Evolutionary conservation across 30 jellyfish, hydroid and myxozoan species (phyloP).

Genomic region (Sanderia malayensis): DNA sequence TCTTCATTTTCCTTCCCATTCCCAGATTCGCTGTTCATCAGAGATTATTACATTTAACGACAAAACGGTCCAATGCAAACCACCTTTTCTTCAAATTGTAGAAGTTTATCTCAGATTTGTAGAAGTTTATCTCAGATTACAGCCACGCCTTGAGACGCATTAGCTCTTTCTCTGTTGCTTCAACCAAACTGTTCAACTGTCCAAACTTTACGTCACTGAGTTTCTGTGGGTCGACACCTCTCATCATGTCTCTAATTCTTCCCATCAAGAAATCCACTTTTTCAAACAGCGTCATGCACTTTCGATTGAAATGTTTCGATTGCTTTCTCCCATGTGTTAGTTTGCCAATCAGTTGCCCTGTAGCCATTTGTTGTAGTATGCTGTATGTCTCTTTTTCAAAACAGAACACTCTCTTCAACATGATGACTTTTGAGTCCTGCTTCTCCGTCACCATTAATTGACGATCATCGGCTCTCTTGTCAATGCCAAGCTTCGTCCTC

Average conservation of each 20-base stretch:
- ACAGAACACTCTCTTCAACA: background rate
- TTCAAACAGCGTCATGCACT: background rate
- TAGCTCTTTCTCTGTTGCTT: background rate
- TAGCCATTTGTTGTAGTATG: slow-evolving; percentile 4
- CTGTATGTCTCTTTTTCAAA: background rate
- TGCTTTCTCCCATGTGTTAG: background rate
- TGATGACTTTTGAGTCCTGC: background rate
- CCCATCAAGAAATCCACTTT: background rate
- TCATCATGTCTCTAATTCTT: background rate
- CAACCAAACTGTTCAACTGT: background rate
- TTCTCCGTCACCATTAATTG: background rate
- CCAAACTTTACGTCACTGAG: background rate
- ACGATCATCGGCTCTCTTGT: background rate
- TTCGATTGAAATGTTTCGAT: slow-evolving; percentile 16
- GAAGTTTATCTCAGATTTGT: no score
- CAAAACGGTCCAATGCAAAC: no score
- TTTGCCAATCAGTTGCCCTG: background rate
- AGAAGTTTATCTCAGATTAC: no score
- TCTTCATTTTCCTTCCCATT: no score
- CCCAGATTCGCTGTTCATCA: no score
- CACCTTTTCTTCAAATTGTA: no score
- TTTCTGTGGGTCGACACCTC: no score
- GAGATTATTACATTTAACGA: no score
- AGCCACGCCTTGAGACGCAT: background rate
- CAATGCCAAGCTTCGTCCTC: slow-evolving; percentile 33